Evolutionary conservation across 2,797 vertebrate species (phyloP), one percentile per base, ranked within the genome.

Genomic region (Pantherophis alleghaniensis): DNA sequence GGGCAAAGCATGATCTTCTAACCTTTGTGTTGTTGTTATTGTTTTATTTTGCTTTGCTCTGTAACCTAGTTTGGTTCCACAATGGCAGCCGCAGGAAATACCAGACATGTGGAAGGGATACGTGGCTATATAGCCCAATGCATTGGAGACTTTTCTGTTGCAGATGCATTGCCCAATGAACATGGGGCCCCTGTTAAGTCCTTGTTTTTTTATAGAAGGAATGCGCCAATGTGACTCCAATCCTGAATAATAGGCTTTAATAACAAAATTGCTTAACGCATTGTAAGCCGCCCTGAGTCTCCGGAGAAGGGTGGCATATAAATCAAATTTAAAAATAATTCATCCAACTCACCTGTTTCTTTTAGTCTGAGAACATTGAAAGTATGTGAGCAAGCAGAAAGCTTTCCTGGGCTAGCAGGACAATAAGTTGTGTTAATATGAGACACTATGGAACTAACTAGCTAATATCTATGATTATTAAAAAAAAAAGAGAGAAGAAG

Each of bases 391-490:
- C 60, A 37, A 87, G 28, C 55, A 55, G 16, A 57, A 88, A 93
- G 90, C n/a, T 88, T 93, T 61, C 83, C 51, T 83, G 28, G 79
- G 66, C n/a, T 88, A n/a, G 13, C 28, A 91, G 47, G 26, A 57
- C 87, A 89, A 69, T 89, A 91, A 86, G 86, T 91, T 89, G 63
- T 42, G 37, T 59, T 91, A 91, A 89, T 93, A 87, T 91, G 87
- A 87, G 90, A 47, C 69, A 89, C 66, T 26, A 16, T 66, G 42
- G 86, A 93, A 93, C 89, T 86, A 93, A 93, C 93, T 86, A 93
- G 90, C 69, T 91, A 91, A 91, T 93, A 93, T 91, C 66, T 89
- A 93, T 89, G 87, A 91, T 93, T 93, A 93, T 93, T 93, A 91
- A 91, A 91, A 89, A 89, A n/a, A 63, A 89, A n/a, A 88, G 6